Conservation (phyloP, 2,888 invertebrate genomes). For the Athalia cordata region DNA sequence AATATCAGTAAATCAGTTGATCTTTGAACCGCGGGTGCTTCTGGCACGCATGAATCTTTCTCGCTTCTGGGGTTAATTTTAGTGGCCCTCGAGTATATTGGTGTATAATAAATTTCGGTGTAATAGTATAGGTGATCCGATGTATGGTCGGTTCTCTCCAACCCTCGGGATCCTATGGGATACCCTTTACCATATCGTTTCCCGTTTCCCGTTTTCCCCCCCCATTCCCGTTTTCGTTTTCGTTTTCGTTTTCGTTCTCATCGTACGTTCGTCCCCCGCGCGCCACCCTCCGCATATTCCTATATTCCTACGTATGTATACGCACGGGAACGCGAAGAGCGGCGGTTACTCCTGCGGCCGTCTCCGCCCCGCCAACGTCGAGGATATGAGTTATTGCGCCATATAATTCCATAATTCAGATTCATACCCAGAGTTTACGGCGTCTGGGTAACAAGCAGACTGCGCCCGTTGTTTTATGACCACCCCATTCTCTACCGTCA, state of each 20-base stretch:
- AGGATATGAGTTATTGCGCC: constrained; percentile 67
- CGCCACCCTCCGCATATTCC: neutral
- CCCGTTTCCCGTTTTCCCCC: neutral
- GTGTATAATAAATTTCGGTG: too few relatives aligned
- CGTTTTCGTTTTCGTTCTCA: neutral
- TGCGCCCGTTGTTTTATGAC: constrained; percentile 65
- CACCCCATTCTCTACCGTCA: constrained; percentile 34
- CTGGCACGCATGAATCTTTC: constrained; percentile 7
- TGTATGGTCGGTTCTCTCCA: too few relatives aligned
- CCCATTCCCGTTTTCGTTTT: neutral
- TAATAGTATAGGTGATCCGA: too few relatives aligned
- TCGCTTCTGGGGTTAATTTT: neutral
- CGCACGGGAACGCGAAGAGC: neutral
- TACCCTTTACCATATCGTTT: neutral
- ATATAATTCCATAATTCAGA: constrained; percentile 69
- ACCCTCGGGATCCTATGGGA: too few relatives aligned
- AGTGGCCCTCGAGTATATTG: neutral
- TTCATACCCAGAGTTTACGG: constrained; percentile 68
- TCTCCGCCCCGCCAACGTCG: constrained; percentile 61
- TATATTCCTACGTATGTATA: neutral
- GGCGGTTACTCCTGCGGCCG: neutral
- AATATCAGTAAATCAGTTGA: constrained; percentile 24
- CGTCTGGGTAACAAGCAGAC: constrained; percentile 67
- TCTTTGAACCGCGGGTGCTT: neutral
- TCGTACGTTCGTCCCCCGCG: too few relatives aligned